Evolutionary conservation across 2,113 vertebrate species (phyloP).

Genomic region (Morone saxatilis): DNA sequence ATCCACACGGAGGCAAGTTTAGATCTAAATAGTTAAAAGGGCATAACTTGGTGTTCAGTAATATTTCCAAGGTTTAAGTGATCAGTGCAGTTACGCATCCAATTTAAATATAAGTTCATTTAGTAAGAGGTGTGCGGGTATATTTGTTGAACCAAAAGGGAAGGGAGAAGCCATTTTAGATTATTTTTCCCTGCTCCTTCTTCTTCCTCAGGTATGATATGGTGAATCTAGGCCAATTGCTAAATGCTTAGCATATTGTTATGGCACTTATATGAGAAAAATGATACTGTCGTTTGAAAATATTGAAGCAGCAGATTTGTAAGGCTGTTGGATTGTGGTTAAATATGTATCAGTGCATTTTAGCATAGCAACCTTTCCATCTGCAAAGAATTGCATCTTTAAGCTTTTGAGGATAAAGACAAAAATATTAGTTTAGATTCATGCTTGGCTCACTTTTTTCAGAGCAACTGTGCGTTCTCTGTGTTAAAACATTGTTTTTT

Average conservation of each 20-base stretch:
- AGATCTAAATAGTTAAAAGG: constrained; percentile 49
- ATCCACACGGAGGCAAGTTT: constrained; percentile 34
- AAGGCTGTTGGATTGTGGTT: background rate
- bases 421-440: background rate
- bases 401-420: background rate
- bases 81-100: background rate
- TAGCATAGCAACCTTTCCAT: constrained; percentile 18
- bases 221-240: background rate
- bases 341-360: constrained; percentile 6
- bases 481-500: background rate
- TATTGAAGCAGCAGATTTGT: background rate
- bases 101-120: background rate
- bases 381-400: background rate
- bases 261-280: background rate
- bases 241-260: background rate
- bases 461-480: background rate
- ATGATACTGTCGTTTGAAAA: background rate
- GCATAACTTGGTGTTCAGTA: constrained; percentile 13
- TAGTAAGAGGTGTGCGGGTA: background rate
- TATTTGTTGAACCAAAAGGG: background rate
- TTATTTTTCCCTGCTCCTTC: background rate
- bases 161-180: background rate
- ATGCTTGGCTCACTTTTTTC: background rate
- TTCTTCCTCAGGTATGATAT: background rate
- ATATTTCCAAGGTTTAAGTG: constrained; percentile 6